Evolutionary conservation across 2,113 vertebrate genomes (phyloP).

Genomic region (Motacilla alba): DNA sequence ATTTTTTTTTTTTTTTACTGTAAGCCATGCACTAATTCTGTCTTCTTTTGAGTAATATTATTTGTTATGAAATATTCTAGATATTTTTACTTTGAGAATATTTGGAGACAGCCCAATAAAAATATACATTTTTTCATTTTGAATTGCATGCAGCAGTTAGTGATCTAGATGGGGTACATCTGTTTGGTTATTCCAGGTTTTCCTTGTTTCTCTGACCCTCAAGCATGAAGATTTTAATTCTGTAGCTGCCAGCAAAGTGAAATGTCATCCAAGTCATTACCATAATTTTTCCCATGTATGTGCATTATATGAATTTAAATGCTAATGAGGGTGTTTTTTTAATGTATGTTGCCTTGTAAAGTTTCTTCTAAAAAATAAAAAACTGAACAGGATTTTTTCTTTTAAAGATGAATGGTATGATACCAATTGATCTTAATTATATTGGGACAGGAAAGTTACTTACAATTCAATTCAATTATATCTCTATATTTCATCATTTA

Average conservation of each 20-base stretch:
- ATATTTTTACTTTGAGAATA: neutral
- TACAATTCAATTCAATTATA: neutral
- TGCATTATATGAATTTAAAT: conserved; percentile 13
- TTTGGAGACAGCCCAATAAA: neutral
- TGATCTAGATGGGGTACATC: neutral
- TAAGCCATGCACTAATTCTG: neutral
- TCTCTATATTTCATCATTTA: neutral
- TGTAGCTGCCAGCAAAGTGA: neutral
- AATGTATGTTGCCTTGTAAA: neutral
- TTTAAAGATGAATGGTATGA: neutral
- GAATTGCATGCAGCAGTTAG: neutral
- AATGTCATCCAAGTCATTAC: conserved; percentile 2
- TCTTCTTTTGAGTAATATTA: neutral
- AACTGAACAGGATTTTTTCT: neutral
- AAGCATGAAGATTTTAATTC: neutral
- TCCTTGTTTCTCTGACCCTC: neutral
- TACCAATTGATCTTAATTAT: neutral
- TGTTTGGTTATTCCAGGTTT: neutral
- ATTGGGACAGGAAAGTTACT: neutral
- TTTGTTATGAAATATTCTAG: neutral
- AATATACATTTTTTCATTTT: neutral
- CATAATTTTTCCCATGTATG: neutral
- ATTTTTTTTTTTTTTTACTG: neutral
- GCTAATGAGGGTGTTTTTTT: neutral
- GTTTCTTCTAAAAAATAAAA: neutral